phyloP scores from a whole-genome alignment of 2,797 vertebrate genomes.

The Oophaga sylvatica region DNA sequence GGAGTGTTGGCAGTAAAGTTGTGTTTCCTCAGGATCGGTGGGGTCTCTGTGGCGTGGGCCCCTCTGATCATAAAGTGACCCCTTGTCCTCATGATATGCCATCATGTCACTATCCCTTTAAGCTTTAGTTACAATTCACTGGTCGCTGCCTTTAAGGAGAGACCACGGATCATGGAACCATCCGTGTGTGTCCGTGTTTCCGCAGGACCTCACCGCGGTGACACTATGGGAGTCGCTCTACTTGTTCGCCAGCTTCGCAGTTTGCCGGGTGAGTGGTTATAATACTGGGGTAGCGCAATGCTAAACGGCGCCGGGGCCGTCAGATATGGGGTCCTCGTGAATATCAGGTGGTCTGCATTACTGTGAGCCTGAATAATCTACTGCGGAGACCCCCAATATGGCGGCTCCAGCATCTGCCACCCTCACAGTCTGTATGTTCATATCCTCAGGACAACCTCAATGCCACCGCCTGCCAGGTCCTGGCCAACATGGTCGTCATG shows the following conservation, averaged over 20 bases:
- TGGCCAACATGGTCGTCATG: conserved; percentile 63
- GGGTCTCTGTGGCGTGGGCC: no score
- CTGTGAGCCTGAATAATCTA: no score
- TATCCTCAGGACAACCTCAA: conserved; percentile 56
- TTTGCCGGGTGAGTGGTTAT: conserved; percentile 64
- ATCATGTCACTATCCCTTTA: no score
- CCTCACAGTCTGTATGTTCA: not conserved
- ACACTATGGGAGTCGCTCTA: conserved; percentile 61
- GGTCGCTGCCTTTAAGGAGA: no score
- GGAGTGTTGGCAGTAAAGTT: no score
- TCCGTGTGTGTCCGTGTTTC: not conserved
- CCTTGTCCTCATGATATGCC: no score
- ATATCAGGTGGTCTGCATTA: not conserved
- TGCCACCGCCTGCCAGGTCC: conserved; percentile 64
- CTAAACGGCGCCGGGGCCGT: not conserved
- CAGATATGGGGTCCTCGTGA: not conserved
- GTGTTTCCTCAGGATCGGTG: no score
- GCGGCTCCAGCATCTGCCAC: not conserved
- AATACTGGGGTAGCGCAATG: not conserved
- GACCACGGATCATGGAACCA: not conserved
- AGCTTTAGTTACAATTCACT: no score
- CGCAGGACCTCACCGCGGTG: conserved; percentile 19
- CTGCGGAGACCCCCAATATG: not conserved
- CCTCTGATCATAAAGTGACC: no score
- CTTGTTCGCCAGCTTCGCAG: conserved; percentile 61